These are phyloP conservation scores for Sylvietta virens DNA, from an alignment of 2,113 vertebrate species.

Conservation along the genomic window DNA sequence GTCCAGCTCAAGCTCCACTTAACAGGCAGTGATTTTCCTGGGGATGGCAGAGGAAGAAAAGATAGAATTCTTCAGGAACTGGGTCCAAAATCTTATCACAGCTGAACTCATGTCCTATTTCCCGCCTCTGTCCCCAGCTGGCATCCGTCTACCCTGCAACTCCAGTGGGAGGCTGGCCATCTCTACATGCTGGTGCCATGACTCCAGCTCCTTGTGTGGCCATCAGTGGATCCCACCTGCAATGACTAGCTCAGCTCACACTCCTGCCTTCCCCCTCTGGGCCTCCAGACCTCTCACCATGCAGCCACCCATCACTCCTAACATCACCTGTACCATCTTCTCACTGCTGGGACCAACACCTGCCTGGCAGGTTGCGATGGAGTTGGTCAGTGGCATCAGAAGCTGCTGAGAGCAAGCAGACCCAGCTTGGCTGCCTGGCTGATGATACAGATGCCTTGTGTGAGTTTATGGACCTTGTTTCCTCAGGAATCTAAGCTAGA, in stretches of 20 bases:
- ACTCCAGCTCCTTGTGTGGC: not conserved
- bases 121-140: not conserved
- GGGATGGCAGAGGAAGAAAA: not conserved
- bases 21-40: not conserved
- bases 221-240: not conserved
- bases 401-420: not conserved
- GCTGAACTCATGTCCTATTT: not conserved
- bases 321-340: not conserved
- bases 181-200: rapidly evolving
- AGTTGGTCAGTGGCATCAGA: not conserved
- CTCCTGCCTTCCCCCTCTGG: not conserved
- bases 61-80: not conserved
- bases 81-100: not conserved
- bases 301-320: not conserved
- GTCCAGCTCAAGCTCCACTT: not conserved
- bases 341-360: not conserved
- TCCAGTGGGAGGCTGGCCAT: not conserved
- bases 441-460: not conserved
- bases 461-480: not conserved
- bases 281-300: not conserved
- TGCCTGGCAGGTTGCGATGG: not conserved
- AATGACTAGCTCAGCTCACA: not conserved
- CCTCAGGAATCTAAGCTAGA: not conserved
- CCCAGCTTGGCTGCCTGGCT: not conserved
- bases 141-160: not conserved